These are phyloP conservation scores for Bombus pyrosoma DNA, from an alignment of 1,140 invertebrate genomes.

Conservation along the genomic window DNA sequence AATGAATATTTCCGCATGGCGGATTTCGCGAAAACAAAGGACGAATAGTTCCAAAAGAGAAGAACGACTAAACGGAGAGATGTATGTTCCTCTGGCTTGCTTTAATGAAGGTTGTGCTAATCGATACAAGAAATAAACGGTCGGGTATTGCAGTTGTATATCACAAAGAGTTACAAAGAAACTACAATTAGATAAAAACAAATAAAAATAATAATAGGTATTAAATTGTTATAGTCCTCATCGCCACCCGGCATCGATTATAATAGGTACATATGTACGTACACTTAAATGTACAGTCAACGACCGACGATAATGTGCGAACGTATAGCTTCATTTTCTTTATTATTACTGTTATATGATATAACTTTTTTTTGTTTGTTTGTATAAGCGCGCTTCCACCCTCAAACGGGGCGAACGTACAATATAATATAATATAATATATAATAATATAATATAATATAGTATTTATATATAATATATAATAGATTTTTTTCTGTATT, in stretches of 20 bases:
- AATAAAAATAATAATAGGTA: constrained; percentile 78
- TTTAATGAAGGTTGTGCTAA: constrained; percentile 75
- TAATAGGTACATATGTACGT: constrained; percentile 72
- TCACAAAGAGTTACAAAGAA: constrained; percentile 83
- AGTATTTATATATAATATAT: constrained; percentile 71
- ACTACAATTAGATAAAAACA: constrained; percentile 82
- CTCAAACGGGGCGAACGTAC: constrained; percentile 57
- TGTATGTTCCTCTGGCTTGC: constrained; percentile 27
- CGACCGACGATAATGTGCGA: constrained; percentile 46
- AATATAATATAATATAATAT: constrained; percentile 71
- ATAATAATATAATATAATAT: constrained; percentile 71
- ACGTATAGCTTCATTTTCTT: constrained; percentile 58
- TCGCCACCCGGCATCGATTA: constrained; percentile 77
- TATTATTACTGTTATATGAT: constrained; percentile 60
- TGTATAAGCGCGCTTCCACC: constrained; percentile 42
- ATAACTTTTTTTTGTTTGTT: constrained; percentile 20
- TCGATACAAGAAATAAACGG: constrained; percentile 79
- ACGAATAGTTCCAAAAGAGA: not conserved
- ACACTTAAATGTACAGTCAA: constrained; percentile 62
- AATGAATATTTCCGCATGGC: not conserved
- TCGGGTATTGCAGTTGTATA: constrained; percentile 82
- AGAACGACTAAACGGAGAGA: not conserved
- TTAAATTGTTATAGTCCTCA: constrained; percentile 66
- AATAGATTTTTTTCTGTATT: constrained; percentile 55
- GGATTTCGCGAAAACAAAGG: not conserved